Evolutionary conservation across 2,113 vertebrate species (phyloP).

Genomic region (Sprattus sprattus): DNA sequence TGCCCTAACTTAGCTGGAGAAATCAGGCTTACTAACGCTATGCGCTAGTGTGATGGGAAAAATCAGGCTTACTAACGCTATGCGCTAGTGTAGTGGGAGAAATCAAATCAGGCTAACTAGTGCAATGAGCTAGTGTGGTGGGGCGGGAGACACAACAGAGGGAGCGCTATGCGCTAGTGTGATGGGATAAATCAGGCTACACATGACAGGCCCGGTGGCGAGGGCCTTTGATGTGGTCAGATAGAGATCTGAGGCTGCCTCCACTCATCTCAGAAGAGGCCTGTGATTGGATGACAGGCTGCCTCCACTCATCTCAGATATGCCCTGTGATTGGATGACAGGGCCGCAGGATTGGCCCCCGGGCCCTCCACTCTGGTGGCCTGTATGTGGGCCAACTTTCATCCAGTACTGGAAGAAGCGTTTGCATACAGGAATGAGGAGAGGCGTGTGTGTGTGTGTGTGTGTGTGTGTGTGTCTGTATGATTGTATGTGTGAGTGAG

Average conservation of each 20-base stretch:
- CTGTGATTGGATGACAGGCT: slow-evolving; percentile 16
- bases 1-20: too few species aligned
- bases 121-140: too few species aligned
- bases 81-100: too few species aligned
- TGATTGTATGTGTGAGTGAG: neutral
- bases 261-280: slow-evolving; percentile 41
- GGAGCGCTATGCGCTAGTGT: too few species aligned
- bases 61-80: too few species aligned
- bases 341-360: neutral
- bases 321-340: slow-evolving; percentile 28
- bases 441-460: neutral
- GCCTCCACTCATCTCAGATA: slow-evolving; percentile 40
- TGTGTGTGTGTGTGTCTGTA: neutral
- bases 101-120: too few species aligned
- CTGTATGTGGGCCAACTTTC: neutral
- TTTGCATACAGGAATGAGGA: neutral
- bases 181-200: neutral
- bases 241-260: slow-evolving; percentile 50
- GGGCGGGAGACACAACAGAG: too few species aligned
- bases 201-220: neutral
- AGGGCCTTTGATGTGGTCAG: slow-evolving; percentile 47
- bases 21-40: too few species aligned
- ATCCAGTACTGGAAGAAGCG: neutral
- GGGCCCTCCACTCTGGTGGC: neutral
- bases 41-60: too few species aligned